phyloP scores from a whole-genome alignment of 2,888 invertebrate genomes.

The Hydrotaea cyrtoneurina region DNA sequence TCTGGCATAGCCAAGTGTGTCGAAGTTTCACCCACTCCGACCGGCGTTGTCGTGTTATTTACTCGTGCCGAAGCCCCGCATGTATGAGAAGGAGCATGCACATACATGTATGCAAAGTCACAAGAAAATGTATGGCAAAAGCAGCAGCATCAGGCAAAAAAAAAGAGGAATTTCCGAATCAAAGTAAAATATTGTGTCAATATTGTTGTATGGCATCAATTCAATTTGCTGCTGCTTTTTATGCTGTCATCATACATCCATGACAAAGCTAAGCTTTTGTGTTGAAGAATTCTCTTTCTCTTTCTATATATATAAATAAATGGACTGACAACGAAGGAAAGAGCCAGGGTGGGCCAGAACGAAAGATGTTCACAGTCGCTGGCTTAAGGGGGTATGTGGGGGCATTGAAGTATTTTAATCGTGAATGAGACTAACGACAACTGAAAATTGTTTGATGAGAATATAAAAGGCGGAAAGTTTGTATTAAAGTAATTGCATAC shows the following conservation, averaged over 20 bases:
- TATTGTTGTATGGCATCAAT: constrained; percentile 51
- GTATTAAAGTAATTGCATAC: no score
- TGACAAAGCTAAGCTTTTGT: constrained; percentile 10
- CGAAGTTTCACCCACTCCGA: no score
- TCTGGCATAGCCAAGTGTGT: background rate
- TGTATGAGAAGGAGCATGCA: background rate
- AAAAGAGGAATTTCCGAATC: background rate
- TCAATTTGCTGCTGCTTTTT: constrained; percentile 50
- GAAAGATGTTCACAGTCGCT: background rate
- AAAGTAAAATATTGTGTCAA: constrained; percentile 57
- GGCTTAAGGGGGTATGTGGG: no score
- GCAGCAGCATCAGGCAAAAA: background rate
- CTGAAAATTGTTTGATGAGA: no score
- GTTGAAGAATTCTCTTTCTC: background rate
- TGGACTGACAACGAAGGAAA: no score
- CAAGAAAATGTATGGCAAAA: background rate
- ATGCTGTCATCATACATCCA: background rate
- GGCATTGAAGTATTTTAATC: no score
- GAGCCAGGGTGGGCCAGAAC: no score
- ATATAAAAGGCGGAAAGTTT: no score
- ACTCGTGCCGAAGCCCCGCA: background rate
- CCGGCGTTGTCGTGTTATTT: background rate
- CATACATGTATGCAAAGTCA: constrained; percentile 1
- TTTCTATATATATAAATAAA: background rate
- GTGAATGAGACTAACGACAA: no score